phyloP scores from a whole-genome alignment of 2,797 vertebrate genomes.

The Acanthurus leucopareius region DNA sequence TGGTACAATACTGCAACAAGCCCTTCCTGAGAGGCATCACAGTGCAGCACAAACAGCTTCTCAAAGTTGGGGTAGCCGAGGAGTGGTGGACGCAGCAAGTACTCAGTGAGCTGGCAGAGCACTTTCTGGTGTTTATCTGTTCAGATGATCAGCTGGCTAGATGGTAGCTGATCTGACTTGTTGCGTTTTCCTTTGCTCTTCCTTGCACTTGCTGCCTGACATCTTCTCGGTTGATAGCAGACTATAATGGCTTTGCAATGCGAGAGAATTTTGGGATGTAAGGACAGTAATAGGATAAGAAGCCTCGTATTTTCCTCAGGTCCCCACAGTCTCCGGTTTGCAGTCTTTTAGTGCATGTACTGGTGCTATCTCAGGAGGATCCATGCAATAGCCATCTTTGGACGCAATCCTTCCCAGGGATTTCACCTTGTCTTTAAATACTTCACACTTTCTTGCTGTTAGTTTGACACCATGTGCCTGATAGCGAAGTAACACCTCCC shows the following conservation, averaged over 20 bases:
- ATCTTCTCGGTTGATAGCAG: conserved; percentile 4
- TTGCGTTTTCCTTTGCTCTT: neutral
- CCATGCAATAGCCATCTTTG: conserved; percentile 36
- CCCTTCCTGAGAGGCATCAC: conserved; percentile 7
- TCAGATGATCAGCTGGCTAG: neutral
- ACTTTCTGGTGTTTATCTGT: neutral
- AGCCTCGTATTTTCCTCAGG: conserved; percentile 20
- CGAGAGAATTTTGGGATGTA: conserved; percentile 43
- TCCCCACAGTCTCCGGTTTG: conserved; percentile 34
- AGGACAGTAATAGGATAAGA: conserved; percentile 21
- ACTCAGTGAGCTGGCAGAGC: neutral
- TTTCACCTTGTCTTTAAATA: conserved; percentile 36
- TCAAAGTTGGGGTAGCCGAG: conserved; percentile 14
- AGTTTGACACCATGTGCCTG: conserved; percentile 44
- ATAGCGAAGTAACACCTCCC: conserved; percentile 22
- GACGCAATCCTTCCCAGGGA: conserved; percentile 39
- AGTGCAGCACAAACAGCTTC: conserved; percentile 22
- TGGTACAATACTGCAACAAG: neutral
- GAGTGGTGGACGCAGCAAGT: neutral
- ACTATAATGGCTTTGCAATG: conserved; percentile 10
- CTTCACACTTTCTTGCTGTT: conserved; percentile 32
- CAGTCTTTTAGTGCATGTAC: conserved; percentile 14
- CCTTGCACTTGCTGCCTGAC: neutral
- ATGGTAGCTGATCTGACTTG: neutral
- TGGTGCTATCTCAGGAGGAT: conserved; percentile 29